Evolutionary conservation across 64 coral and sea anemone genomes (phyloP).

Genomic region (Platygyra sinensis): DNA sequence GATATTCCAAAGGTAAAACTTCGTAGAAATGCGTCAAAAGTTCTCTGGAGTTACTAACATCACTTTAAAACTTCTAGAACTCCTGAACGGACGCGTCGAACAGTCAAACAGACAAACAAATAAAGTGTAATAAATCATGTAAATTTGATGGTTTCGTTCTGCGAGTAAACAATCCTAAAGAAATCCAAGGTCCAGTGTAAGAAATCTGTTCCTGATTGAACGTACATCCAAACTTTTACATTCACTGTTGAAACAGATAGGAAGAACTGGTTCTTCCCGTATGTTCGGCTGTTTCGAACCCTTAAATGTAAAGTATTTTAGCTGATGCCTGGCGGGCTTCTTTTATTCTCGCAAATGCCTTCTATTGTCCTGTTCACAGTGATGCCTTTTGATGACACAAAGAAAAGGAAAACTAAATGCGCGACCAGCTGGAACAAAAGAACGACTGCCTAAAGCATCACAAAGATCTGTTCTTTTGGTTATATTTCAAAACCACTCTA

Average conservation of each 20-base stretch:
- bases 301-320: background rate
- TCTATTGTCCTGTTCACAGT: constrained; percentile 7
- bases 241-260: background rate
- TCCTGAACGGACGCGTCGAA: too few species aligned
- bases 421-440: constrained; percentile 23
- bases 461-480: too few species aligned
- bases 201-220: background rate
- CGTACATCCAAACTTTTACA: background rate
- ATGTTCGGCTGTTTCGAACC: background rate
- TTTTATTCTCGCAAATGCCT: background rate
- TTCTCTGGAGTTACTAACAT: background rate
- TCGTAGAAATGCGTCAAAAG: background rate
- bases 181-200: background rate
- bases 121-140: background rate
- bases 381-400: background rate
- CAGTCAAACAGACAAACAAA: constrained; percentile 10
- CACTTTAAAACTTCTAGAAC: background rate
- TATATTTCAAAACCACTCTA: too few species aligned
- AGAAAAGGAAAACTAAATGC: background rate
- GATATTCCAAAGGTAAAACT: background rate
- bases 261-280: background rate
- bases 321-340: background rate
- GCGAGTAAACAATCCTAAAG: background rate
- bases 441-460: background rate
- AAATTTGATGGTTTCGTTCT: constrained; percentile 1